Conservation (phyloP, 2,888 invertebrate species). For the Odontomyia ornata region DNA sequence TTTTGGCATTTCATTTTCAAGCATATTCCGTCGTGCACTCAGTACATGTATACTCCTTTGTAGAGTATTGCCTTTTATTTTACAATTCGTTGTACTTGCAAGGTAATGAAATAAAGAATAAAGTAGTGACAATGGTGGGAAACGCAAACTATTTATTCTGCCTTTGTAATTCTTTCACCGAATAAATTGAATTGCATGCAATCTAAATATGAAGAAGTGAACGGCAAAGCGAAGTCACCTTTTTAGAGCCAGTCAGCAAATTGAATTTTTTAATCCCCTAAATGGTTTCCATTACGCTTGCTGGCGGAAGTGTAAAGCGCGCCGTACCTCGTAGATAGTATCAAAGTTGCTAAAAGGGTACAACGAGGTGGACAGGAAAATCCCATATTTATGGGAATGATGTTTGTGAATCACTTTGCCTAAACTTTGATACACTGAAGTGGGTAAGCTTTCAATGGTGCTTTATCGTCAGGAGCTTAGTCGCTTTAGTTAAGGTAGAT, state of each 20-base stretch:
- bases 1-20: too few relatives aligned
- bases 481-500: too few relatives aligned
- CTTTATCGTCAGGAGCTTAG: too few relatives aligned
- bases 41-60: too few relatives aligned
- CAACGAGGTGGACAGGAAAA: too few relatives aligned
- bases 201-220: neutral
- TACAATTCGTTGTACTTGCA: neutral
- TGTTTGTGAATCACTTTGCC: too few relatives aligned
- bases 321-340: too few relatives aligned
- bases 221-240: neutral
- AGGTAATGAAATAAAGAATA: neutral
- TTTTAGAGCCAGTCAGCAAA: neutral
- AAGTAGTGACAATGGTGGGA: neutral
- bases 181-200: neutral
- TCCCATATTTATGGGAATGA: too few relatives aligned
- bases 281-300: neutral
- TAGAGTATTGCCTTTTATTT: neutral
- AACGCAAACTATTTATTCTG: neutral
- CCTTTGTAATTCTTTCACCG: neutral
- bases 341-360: too few relatives aligned
- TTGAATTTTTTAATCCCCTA: conserved; percentile 6
- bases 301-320: neutral
- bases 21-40: too few relatives aligned
- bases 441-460: too few relatives aligned
- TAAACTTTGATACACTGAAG: too few relatives aligned